Evolutionary conservation across 2,888 invertebrate genomes (phyloP), one percentile per base, ranked within the genome.

Genomic region (Erebia epiphron): DNA sequence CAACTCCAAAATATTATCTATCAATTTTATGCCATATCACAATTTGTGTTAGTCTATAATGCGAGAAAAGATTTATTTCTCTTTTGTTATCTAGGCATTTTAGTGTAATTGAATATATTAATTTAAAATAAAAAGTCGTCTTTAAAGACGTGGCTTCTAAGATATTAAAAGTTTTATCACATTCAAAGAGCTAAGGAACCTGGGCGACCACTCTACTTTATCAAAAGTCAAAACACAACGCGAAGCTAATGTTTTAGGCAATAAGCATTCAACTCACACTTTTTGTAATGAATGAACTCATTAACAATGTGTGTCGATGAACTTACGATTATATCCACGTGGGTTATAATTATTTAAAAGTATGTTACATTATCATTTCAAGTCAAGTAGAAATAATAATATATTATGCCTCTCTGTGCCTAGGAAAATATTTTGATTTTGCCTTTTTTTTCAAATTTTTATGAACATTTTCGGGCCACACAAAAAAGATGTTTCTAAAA

Each of bases 281-380:
- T 65, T 58, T 66, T 68, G 18, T 57, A 57, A 69, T 71, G 68
- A 68, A 68, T 71, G 64, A 52, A 64, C 60, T 58, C 56, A 69
- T 71, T 66, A 71, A 66, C 60, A 62, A 68, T 62, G 11, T 46
- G 43, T 65, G 65, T 56, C 71, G 56, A 57, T 21, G 65, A 69
- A 71, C 71, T 66, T 60, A 46, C 18, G 14, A 61, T 60, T 10
- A 61, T 52, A 18, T 35, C 46, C 54, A 71, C 68, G 61, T 68
- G 71, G n/a, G 56, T 7, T 7, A 14, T 57, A 5, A 54, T 16
- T 54, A 54, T 54, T 54, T 18, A 18, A 54, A 54, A 16, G 18
- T 54, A 16, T 18, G 52, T 52, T 16, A 52, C 9, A 52, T 11
- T 35, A 35, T 35, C 35, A 35, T 35, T 35, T 35, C 35, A 35